Conservation (phyloP, 1,140 invertebrate genomes). For the Polypedilum pembai region DNA sequence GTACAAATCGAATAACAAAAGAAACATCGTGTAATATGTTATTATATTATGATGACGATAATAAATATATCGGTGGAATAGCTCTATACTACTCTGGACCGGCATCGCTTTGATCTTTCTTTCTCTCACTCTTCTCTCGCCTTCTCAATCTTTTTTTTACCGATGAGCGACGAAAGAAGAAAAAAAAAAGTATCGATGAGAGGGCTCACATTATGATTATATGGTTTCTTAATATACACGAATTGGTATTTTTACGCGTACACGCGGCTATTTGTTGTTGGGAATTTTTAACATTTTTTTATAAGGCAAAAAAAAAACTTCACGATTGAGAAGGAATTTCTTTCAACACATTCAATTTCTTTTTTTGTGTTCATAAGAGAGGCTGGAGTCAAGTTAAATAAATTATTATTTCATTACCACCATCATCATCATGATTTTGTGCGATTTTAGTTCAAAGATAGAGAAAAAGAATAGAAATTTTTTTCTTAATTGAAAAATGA, state of each 20-base stretch:
- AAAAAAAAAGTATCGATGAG: not conserved
- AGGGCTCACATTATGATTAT: constrained; percentile 24
- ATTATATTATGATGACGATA: constrained; percentile 24
- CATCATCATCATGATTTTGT: no score
- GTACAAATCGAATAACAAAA: constrained; percentile 22
- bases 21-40: constrained; percentile 25
- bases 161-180: no score
- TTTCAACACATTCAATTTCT: constrained; percentile 27
- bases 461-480: not conserved
- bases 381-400: not conserved
- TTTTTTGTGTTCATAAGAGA: not conserved
- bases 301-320: not conserved
- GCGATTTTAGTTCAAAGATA: not conserved
- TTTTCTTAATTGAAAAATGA: constrained; percentile 8
- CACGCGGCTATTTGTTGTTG: constrained; percentile 4
- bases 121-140: constrained; percentile 10
- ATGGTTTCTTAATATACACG: constrained; percentile 12
- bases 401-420: no score
- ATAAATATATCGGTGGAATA: constrained; percentile 23
- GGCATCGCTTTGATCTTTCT: constrained; percentile 22
- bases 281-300: not conserved
- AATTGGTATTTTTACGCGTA: constrained; percentile 16
- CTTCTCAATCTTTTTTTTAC: no score
- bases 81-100: not conserved
- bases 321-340: constrained; percentile 10